Conservation (phyloP, 2,113 vertebrate genomes). For the Sylvietta virens region DNA sequence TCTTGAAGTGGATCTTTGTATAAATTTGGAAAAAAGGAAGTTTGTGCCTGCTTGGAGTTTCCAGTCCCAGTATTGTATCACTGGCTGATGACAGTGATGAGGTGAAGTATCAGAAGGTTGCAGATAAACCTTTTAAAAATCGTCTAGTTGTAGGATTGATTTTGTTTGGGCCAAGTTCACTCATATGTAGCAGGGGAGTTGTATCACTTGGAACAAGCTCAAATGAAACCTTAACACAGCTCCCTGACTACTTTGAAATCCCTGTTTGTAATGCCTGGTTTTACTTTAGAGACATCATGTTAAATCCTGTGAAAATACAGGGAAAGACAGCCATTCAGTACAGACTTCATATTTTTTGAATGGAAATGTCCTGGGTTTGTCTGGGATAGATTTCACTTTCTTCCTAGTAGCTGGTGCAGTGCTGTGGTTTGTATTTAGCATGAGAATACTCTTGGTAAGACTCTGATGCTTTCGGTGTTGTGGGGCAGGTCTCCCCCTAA, state of each 20-base stretch:
- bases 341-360: background rate
- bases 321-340: background rate
- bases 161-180: background rate
- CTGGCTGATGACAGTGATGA: background rate
- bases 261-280: background rate
- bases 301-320: background rate
- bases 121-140: background rate
- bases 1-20: background rate
- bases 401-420: background rate
- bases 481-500: background rate
- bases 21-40: background rate
- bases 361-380: background rate
- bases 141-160: background rate
- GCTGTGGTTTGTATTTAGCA: background rate
- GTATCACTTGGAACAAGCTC: background rate
- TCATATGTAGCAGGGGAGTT: background rate
- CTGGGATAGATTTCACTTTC: background rate
- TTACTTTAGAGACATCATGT: background rate
- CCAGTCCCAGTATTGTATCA: background rate
- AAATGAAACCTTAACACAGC: background rate
- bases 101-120: background rate
- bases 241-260: background rate
- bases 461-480: accelerated
- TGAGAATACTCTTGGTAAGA: background rate
- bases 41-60: background rate